Conservation (phyloP, 2,113 vertebrate genomes). For the Panthera leo region DNA sequence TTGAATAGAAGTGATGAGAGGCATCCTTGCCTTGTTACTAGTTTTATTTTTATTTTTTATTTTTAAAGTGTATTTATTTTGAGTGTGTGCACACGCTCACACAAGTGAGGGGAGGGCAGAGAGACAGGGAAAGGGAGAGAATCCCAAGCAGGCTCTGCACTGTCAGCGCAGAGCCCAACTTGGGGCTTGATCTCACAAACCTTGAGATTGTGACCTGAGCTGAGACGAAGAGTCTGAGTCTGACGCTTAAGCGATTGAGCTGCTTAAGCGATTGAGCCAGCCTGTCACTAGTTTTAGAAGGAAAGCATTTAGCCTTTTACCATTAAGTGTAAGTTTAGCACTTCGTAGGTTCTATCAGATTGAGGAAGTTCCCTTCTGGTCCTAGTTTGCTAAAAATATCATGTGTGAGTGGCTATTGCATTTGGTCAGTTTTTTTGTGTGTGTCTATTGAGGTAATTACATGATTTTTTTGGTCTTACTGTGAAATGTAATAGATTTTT, state of each 20-base stretch:
- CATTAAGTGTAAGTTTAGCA: background rate
- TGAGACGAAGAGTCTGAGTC: too few relatives aligned
- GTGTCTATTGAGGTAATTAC: background rate
- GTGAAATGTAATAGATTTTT: conserved; percentile 6
- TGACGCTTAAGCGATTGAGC: too few relatives aligned
- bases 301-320: background rate
- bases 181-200: too few relatives aligned
- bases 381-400: background rate
- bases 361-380: background rate
- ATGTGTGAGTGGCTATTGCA: background rate
- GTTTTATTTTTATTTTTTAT: too few relatives aligned
- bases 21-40: background rate
- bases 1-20: background rate
- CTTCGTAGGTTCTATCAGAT: background rate
- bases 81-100: too few relatives aligned
- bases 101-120: too few relatives aligned
- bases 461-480: background rate
- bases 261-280: too few relatives aligned
- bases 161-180: too few relatives aligned
- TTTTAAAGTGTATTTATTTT: too few relatives aligned
- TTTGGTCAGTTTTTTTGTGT: background rate
- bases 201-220: too few relatives aligned
- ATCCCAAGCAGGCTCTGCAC: too few relatives aligned
- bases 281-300: background rate
- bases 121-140: too few relatives aligned